Percentiles rank a stretch among this genome's conserved stretches.
Evolutionary conservation across 2,113 vertebrate genomes (phyloP).

Genomic region (Parus major): DNA sequence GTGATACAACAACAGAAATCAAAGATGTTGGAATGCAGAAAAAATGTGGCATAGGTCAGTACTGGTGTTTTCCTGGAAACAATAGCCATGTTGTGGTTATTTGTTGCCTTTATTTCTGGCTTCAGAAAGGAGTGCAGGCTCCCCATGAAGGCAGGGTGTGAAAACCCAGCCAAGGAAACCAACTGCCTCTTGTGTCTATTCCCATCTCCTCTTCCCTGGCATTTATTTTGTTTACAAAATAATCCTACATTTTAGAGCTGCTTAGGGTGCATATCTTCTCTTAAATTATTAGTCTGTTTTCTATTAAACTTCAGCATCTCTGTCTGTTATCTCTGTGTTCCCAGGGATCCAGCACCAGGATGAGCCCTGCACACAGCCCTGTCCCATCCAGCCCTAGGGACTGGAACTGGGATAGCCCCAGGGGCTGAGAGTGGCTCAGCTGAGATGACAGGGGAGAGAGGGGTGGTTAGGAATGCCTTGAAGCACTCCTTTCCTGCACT

Average conservation of each 20-base stretch:
- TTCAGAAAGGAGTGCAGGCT: not conserved
- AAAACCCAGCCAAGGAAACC: not conserved
- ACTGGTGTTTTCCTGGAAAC: fast-evolving
- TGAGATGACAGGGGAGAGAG: not conserved
- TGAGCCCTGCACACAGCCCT: not conserved
- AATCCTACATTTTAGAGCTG: not conserved
- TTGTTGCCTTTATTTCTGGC: not conserved
- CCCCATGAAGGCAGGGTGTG: not conserved
- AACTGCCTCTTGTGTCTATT: not conserved
- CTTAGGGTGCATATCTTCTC: not conserved
- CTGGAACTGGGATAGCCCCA: not conserved
- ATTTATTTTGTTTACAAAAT: not conserved
- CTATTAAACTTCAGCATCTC: not conserved
- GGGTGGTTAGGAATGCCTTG: not conserved
- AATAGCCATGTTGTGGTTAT: not conserved
- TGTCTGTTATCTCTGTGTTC: fast-evolving
- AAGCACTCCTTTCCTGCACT: not conserved
- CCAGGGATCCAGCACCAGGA: not conserved
- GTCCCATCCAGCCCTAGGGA: not conserved
- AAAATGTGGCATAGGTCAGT: not conserved
- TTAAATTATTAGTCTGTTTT: not conserved
- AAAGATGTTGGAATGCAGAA: not conserved
- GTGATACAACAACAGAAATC: not conserved
- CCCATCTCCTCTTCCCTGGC: too few species aligned
- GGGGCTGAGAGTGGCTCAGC: not conserved